Base-by-base conservation (phyloP, 2,113 vertebrate species). In the Gulo gulo region DNA sequence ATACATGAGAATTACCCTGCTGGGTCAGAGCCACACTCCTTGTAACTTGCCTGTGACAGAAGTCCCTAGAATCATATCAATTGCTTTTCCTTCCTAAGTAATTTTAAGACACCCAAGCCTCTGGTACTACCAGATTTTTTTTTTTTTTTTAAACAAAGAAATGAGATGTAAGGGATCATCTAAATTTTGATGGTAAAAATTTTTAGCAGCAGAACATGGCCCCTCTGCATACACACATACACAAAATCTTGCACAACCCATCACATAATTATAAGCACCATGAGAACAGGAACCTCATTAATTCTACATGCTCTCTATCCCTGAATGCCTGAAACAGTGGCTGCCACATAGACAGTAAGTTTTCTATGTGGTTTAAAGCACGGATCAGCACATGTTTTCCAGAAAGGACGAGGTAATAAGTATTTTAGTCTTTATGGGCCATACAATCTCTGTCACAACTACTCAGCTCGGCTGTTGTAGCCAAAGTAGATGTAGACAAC, bases 51-150 rank as follows among this genome's bases (percentile, higher is more conserved):
- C 52, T 80, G 1, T 83, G 87, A 94, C 57, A 73, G 74, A 93
- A 78, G 34, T 12, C 14, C 65, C 45, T 93, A 73, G 57, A 96
- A 96, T 47, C 12, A 2, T 76, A 80, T 92, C 76, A 76, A 16
- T 94, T 83, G n/a, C 39, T 93, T 96, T 84, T 14, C 23, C 21
- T 87, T 67, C 36, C 34, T 85, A 81, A 88, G 63, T 59, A 92
- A 81, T 81, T 96, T 84, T 88, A 96, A 97, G 55, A 90, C 18
- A 86, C 3, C 4, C 34, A 65, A 85, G 50, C 26, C 47, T 95
- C 26, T 82, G 24, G 55, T 73, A 6, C 36, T 57, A 42, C 24
- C 90, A 39, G 6, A 13, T 55, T 42, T 39, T 83, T 45, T 39
- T 50, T n/a, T 39, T 50, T 42, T 9, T 67, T 67, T 65, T 65